Evolutionary conservation across 1,140 invertebrate species (phyloP).

Genomic region (Drosophila lowei): DNA sequence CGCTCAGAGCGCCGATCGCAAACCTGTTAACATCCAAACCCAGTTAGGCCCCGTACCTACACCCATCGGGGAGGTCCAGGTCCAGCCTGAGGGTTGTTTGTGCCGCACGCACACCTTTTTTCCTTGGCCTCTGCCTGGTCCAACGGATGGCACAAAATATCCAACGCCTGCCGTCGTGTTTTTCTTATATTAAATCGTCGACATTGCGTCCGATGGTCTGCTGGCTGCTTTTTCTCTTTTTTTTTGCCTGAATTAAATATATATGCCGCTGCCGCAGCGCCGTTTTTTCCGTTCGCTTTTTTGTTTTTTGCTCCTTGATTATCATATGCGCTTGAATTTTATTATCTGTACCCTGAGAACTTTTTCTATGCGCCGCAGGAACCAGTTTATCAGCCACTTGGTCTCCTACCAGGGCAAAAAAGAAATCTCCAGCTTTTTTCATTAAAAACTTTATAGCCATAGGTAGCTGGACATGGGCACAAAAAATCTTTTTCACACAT

Average conservation of each 20-base stretch:
- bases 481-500: slow-evolving; percentile 83
- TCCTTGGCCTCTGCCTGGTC: slow-evolving; percentile 21
- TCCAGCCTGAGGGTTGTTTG: slow-evolving; percentile 69
- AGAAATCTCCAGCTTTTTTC: slow-evolving; percentile 60
- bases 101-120: slow-evolving; percentile 60
- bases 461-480: slow-evolving; percentile 65
- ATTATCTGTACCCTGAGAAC: slow-evolving; percentile 83
- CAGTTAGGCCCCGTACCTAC: slow-evolving; percentile 71
- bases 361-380: slow-evolving; percentile 75
- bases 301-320: slow-evolving; percentile 72
- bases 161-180: slow-evolving; percentile 71
- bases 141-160: slow-evolving; percentile 48
- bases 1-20: slow-evolving; percentile 37
- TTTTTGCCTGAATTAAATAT: slow-evolving; percentile 82
- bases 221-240: slow-evolving; percentile 30
- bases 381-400: slow-evolving; percentile 82
- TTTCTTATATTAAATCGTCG: slow-evolving; percentile 81
- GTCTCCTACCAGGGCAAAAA: slow-evolving; percentile 75
- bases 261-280: slow-evolving; percentile 46
- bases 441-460: slow-evolving; percentile 64
- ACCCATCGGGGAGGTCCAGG: slow-evolving; percentile 59
- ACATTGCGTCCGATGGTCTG: slow-evolving; percentile 61
- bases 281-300: slow-evolving; percentile 57
- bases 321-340: slow-evolving; percentile 82
- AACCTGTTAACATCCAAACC: slow-evolving; percentile 80